These are phyloP conservation scores for Hydrochoerus hydrochaeris DNA, from an alignment of 2,113 vertebrate species.

Conservation along the genomic window DNA sequence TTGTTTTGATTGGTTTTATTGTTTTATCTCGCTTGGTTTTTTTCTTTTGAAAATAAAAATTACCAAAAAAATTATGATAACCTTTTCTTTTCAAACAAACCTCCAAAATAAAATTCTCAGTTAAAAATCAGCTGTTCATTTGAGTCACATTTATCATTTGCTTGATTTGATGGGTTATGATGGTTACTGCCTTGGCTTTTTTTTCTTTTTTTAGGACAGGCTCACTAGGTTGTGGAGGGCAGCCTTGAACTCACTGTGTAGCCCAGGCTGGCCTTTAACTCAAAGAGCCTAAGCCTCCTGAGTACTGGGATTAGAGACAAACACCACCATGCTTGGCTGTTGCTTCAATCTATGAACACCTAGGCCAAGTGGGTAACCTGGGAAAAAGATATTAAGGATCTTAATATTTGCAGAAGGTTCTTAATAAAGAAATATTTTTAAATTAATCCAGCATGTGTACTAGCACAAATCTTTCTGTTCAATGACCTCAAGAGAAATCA, in stretches of 20 bases:
- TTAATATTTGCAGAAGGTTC: constrained; percentile 46
- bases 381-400: neutral
- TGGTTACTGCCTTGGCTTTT: neutral
- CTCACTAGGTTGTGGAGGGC: neutral
- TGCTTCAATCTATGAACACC: neutral
- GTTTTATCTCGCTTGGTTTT: too few species aligned
- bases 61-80: too few species aligned
- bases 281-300: neutral
- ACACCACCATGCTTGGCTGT: neutral
- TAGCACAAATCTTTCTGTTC: too few species aligned
- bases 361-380: neutral
- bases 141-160: neutral
- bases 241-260: neutral
- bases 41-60: too few species aligned
- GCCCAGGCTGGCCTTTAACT: neutral
- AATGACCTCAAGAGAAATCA: too few species aligned
- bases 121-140: neutral
- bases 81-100: neutral
- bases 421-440: neutral
- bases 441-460: neutral
- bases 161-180: neutral
- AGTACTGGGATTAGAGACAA: neutral
- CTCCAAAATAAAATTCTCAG: neutral
- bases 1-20: too few species aligned
- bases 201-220: neutral